Evolutionary conservation across 2,113 vertebrate species (phyloP).

Genomic region (Neotoma lepida): DNA sequence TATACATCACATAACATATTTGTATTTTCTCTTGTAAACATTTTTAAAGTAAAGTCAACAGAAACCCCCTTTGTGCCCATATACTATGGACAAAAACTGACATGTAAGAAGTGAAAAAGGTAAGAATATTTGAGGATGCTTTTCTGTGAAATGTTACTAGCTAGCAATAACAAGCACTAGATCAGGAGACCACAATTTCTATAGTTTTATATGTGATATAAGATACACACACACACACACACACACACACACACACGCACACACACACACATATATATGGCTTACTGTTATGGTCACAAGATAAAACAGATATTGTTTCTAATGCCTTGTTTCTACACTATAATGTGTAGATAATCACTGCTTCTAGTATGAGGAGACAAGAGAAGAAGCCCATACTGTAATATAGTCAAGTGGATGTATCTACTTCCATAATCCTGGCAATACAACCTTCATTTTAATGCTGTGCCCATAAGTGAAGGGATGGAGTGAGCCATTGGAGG

Average conservation of each 20-base stretch:
- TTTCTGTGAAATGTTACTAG: neutral
- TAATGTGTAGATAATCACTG: neutral
- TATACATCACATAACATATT: neutral
- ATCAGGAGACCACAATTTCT: neutral
- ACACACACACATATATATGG: too few relatives aligned
- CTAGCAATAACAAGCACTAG: neutral
- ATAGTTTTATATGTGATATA: neutral
- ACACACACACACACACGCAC: too few relatives aligned
- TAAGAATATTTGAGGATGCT: neutral
- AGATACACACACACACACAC: too few relatives aligned
- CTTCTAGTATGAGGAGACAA: neutral
- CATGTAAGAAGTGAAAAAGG: accelerated
- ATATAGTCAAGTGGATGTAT: neutral
- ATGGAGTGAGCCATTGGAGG: neutral
- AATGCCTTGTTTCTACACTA: constrained; percentile 15
- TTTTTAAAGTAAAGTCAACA: neutral
- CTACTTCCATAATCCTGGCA: neutral
- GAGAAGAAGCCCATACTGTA: neutral
- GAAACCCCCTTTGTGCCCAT: neutral
- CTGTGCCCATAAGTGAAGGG: neutral
- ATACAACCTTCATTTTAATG: neutral
- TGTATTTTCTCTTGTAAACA: neutral
- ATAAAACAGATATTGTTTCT: neutral
- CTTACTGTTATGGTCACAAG: constrained; percentile 9
- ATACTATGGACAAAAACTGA: neutral